Evolutionary conservation across 2,113 vertebrate genomes (phyloP).

Genomic region (Ctenodactylus gundi): DNA sequence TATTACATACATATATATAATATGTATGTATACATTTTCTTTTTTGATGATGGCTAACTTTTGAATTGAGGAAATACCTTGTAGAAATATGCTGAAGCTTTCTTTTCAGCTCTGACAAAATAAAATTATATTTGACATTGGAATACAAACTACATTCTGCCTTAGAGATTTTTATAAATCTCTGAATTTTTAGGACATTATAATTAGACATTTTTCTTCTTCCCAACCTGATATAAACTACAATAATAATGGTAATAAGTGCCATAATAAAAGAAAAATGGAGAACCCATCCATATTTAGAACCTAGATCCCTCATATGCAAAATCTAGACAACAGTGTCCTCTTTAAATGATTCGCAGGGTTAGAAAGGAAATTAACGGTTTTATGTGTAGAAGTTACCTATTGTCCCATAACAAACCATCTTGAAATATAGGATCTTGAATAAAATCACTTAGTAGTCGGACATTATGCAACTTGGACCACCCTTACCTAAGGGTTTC

Average conservation of each 20-base stretch:
- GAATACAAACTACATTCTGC: slow-evolving; percentile 5
- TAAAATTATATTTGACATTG: slow-evolving; percentile 35
- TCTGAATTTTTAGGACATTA: not conserved
- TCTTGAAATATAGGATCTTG: not conserved
- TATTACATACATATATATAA: no score
- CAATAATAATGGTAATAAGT: slow-evolving; percentile 39
- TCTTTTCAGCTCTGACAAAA: slow-evolving; percentile 35
- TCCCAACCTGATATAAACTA: not conserved
- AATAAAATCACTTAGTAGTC: not conserved
- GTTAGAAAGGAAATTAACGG: not conserved
- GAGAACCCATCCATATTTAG: not conserved
- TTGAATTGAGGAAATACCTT: not conserved
- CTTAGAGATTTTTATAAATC: not conserved
- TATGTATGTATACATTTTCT: no score
- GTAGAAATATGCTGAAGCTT: not conserved
- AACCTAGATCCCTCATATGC: not conserved
- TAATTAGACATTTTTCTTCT: not conserved
- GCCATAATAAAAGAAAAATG: not conserved
- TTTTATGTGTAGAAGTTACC: not conserved
- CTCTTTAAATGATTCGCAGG: not conserved
- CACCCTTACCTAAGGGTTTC: not conserved
- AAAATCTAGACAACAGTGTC: not conserved
- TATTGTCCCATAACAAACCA: not conserved
- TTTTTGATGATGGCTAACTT: not conserved
- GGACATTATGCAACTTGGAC: not conserved